phyloP scores from a whole-genome alignment of 2,113 vertebrate species.

The Athene noctua region DNA sequence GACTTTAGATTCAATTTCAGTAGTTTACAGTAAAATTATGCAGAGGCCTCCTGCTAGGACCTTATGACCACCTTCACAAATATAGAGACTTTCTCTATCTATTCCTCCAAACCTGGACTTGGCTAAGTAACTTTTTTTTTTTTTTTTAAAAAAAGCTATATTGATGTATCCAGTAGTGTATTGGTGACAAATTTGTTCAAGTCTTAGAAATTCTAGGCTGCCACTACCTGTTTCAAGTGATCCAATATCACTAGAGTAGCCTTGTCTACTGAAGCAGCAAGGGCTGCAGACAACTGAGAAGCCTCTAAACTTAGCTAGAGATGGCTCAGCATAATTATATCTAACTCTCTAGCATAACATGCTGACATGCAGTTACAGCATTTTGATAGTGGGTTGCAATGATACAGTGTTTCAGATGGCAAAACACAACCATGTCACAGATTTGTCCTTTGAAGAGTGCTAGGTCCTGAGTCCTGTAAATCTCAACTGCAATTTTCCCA shows the following conservation, averaged over 20 bases:
- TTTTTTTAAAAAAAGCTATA: not conserved
- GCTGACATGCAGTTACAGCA: not conserved
- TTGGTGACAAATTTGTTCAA: not conserved
- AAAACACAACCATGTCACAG: not conserved
- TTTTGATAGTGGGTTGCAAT: not conserved
- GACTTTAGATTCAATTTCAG: not conserved
- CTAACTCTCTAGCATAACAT: not conserved
- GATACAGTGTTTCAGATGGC: not conserved
- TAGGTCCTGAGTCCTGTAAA: not conserved
- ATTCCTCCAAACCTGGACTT: not conserved
- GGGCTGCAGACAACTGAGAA: slow-evolving; percentile 20
- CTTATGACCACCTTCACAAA: not conserved
- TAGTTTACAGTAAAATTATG: not conserved
- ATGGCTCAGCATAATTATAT: slow-evolving; percentile 35
- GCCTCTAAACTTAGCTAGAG: slow-evolving; percentile 17
- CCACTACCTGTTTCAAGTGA: not conserved
- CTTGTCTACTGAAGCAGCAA: slow-evolving; percentile 1
- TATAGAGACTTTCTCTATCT: not conserved
- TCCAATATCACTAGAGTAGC: slow-evolving; percentile 24
- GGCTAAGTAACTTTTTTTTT: not conserved
- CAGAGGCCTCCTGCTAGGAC: not conserved
- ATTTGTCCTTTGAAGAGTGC: not conserved
- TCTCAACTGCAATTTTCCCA: not conserved
- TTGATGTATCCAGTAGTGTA: not conserved
- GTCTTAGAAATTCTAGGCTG: not conserved